Evolutionary conservation across 2,888 invertebrate species (phyloP).

Genomic region (Tigriopus californicus): DNA sequence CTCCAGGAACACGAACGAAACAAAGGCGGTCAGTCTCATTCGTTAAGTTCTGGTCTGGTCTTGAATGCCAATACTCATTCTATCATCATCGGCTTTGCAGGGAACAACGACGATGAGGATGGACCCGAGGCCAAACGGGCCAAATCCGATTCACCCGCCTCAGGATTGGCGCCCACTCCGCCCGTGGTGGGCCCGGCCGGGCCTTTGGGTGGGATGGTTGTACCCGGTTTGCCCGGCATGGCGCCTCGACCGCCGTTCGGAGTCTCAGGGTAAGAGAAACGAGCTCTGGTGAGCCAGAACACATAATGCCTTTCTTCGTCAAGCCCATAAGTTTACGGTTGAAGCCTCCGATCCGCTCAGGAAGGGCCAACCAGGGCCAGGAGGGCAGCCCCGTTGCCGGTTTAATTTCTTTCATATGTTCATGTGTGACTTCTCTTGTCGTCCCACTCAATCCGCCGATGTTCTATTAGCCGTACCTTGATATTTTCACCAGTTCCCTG

Average conservation of each 20-base stretch:
- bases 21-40: slow-evolving; percentile 37
- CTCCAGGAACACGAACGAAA: slow-evolving; percentile 81
- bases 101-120: slow-evolving; percentile 22
- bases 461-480: too few relatives aligned
- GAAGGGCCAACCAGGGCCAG: too few relatives aligned
- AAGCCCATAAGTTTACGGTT: not conserved
- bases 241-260: slow-evolving; percentile 26
- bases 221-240: slow-evolving; percentile 33
- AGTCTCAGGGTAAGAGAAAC: slow-evolving; percentile 18
- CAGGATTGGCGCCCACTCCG: slow-evolving; percentile 14
- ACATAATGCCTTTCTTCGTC: slow-evolving; percentile 31
- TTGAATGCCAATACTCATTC: too few relatives aligned
- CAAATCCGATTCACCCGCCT: slow-evolving; percentile 19
- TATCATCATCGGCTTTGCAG: slow-evolving; percentile 1
- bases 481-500: too few relatives aligned
- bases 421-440: too few relatives aligned
- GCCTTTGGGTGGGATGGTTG: slow-evolving; percentile 28
- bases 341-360: not conserved
- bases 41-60: too few relatives aligned
- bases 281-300: slow-evolving; percentile 27
- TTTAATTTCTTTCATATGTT: too few relatives aligned
- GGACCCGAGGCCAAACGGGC: slow-evolving; percentile 11
- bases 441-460: too few relatives aligned
- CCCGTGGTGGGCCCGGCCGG: slow-evolving; percentile 16
- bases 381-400: too few relatives aligned